Conservation (phyloP, 2,113 vertebrate species). For the Microcebus lehilahytsara region DNA sequence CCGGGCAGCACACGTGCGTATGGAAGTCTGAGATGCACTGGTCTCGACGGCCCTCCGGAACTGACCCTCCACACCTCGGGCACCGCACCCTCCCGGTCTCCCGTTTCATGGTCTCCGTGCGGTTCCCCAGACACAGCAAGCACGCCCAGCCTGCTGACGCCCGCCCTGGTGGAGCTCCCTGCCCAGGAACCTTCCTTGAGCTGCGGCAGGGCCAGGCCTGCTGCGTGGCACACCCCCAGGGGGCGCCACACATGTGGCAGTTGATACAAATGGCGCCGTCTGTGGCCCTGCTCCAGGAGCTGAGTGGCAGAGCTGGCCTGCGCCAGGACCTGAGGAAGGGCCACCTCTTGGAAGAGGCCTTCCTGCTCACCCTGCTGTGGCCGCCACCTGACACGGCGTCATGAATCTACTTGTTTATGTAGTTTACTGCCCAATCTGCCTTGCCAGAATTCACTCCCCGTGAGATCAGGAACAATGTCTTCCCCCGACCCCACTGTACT, state of each 20-base stretch:
- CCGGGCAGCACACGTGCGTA: rapidly evolving
- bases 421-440: neutral
- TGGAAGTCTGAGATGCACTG: too few relatives aligned
- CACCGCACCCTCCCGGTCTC: rapidly evolving
- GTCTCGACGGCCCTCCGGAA: neutral
- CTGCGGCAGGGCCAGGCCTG: neutral
- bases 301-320: neutral
- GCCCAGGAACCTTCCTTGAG: neutral
- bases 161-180: neutral
- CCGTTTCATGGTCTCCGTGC: neutral
- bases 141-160: neutral
- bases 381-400: neutral
- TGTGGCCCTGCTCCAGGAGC: neutral
- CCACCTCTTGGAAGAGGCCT: neutral
- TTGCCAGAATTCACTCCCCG: neutral
- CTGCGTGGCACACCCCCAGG: neutral
- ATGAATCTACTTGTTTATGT: neutral
- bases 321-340: neutral
- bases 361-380: neutral
- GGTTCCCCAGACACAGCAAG: neutral
- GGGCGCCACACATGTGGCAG: neutral
- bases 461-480: neutral
- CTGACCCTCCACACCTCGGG: neutral
- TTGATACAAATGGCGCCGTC: neutral
- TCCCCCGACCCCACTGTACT: neutral